Conservation (phyloP, 2,888 invertebrate species). For the Caenorhabditis sp. region DNA sequence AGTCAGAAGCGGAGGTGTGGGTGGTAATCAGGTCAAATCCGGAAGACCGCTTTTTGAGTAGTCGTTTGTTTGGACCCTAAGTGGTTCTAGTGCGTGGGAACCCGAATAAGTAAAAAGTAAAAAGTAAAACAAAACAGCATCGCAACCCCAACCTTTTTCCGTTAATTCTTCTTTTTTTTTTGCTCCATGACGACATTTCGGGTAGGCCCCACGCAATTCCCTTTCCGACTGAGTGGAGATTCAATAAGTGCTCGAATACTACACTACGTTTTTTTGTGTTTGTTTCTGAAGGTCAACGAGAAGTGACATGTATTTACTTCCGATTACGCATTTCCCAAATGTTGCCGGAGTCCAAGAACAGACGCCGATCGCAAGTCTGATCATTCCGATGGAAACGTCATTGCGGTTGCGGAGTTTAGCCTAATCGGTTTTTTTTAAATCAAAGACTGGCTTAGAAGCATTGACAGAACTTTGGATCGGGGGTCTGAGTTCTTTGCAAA, state of each 20-base stretch:
- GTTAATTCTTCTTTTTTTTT: background rate
- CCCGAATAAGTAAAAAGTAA: background rate
- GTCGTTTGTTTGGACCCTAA: background rate
- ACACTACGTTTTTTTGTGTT: background rate
- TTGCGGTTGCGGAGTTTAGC: conserved; percentile 18
- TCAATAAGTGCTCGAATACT: background rate
- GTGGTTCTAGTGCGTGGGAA: conserved; percentile 30
- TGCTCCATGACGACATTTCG: conserved; percentile 23
- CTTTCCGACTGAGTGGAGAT: conserved; percentile 37
- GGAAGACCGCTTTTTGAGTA: conserved; percentile 1
- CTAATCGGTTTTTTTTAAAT: conserved; percentile 3
- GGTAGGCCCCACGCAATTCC: conserved; percentile 37
- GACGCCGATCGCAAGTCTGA: conserved; percentile 15
- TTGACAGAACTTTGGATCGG: too few species aligned
- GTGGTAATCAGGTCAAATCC: conserved; percentile 39
- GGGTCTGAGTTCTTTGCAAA: too few species aligned
- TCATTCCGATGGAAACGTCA: conserved; percentile 21
- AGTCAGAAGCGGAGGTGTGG: conserved; percentile 17
- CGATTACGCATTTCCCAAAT: conserved; percentile 31
- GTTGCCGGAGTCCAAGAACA: conserved; percentile 29
- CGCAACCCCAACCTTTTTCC: conserved; percentile 3
- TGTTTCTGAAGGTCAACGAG: conserved; percentile 10
- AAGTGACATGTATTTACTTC: conserved; percentile 25
- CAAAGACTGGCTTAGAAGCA: too few species aligned
- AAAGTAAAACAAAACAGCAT: conserved; percentile 2